These are phyloP conservation scores for Carassius gibelio DNA, from an alignment of 2,113 vertebrate species.

Conservation along the genomic window DNA sequence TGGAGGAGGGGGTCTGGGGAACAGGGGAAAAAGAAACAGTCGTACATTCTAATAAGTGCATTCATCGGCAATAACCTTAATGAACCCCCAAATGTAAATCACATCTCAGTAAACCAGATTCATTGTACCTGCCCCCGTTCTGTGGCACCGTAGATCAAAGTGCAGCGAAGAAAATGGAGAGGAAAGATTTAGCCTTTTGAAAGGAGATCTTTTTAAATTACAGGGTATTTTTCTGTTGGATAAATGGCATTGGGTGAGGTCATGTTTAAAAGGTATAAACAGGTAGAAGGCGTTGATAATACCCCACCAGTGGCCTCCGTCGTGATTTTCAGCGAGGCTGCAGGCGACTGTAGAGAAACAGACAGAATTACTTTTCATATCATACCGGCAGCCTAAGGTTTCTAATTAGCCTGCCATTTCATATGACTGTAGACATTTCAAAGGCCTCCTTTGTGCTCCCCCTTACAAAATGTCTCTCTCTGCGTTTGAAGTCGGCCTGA, in stretches of 20 bases:
- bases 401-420: slow-evolving; percentile 90
- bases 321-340: slow-evolving; percentile 66
- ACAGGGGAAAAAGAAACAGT: slow-evolving; percentile 45
- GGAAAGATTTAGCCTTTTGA: slow-evolving; percentile 76
- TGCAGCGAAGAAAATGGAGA: slow-evolving; percentile 68
- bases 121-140: slow-evolving; percentile 69
- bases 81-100: slow-evolving; percentile 71
- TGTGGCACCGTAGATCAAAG: slow-evolving; percentile 74
- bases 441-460: slow-evolving; percentile 88
- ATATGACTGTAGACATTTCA: slow-evolving; percentile 91
- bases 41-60: slow-evolving; percentile 67
- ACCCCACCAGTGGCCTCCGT: slow-evolving; percentile 67
- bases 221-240: slow-evolving; percentile 73
- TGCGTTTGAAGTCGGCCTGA: slow-evolving; percentile 92
- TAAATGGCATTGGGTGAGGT: slow-evolving; percentile 69
- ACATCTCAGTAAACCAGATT: slow-evolving; percentile 68
- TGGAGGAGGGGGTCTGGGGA: slow-evolving; percentile 1
- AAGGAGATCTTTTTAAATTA: slow-evolving; percentile 75
- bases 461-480: slow-evolving; percentile 89
- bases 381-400: slow-evolving; percentile 83
- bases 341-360: slow-evolving; percentile 66
- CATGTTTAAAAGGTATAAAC: slow-evolving; percentile 70
- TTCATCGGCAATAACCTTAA: slow-evolving; percentile 73
- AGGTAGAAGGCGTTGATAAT: slow-evolving; percentile 72
- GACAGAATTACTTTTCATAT: slow-evolving; percentile 82